Evolutionary conservation across 2,888 invertebrate genomes (phyloP), one percentile per base, ranked within the genome.

Genomic region (Drosophila anomelani): DNA sequence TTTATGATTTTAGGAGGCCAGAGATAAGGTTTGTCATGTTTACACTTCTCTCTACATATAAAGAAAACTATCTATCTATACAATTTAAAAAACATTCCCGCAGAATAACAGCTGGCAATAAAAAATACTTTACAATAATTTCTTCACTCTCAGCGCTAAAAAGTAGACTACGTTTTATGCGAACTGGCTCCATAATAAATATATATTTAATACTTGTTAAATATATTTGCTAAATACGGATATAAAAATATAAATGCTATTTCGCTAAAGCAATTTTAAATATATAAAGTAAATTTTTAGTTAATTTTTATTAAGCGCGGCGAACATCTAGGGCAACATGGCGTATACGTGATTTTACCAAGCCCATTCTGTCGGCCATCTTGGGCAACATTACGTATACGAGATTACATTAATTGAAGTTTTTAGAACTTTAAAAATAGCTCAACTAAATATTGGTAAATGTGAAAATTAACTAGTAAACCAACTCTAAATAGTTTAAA

Each of bases 1-100:
- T 47, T 49, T 4, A 15, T 47, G 34, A n/a, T 26, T n/a, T 60
- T 61, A 26, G 8, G 34, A 20, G 15, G 12, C 23, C 23, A n/a
- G 47, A 58, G 47, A 61, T 17, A 38, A 59, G 20, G 20, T 38
- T 23, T 47, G 38, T 15, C 26, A 8, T 32, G 12, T 20, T 51
- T 15, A 26, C 4, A 17, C 43, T 20, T 43, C 36, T 61, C 56
- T 29, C 17, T 56, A 41, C 34, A 56, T 13, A 4, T 13, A 41
- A n/a, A 20, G 6, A 51, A 59, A 49, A 23, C 10, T 5, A 5
- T 29, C 23, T 23, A 3, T 23, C 23, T 23, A 23, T 23, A 23
- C 23, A 23, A 23, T 23, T 23, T 23, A 23, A 23, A 23, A 23
- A 23, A 23, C 20, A 20, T 20, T 20, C 20, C 20, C 20, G 20